Base-by-base conservation (phyloP, 2,113 vertebrate species). In the Eolophus roseicapilla region DNA sequence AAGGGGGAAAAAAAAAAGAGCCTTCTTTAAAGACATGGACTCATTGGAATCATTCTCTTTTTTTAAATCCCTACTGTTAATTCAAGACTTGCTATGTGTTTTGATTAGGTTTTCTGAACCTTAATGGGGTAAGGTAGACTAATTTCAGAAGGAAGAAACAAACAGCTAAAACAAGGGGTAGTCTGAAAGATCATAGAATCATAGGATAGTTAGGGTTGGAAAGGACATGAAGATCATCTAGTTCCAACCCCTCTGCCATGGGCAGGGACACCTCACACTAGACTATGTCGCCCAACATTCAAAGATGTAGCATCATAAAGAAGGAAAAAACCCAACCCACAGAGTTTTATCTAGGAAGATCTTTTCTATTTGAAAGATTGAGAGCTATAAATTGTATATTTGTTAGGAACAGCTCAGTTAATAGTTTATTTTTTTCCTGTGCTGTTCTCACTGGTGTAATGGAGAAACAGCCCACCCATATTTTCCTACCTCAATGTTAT, bases 1-100 rank as follows among this genome's bases (percentile, higher is more conserved):
- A 27, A 9, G 9, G 3, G 0, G 4, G 2, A 21, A 7, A 9
- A 12, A 7, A 2, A 8, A 27, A 63, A 65, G 68, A 41, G 0
- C 3, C 3, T 44, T 1, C 23, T 88, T 79, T 79, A 46, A 76
- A 73, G 29, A 78, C 62, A 46, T 63, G 3, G 15, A 41, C 10
- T 47, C 2, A 25, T 60, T 44, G 8, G 17, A 49, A 10, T 47
- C 2, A 25, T 50, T 57, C 5, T 52, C 5, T 52, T 11, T 24
- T 77, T 57, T 69, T 62, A 77, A 57, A 74, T 3, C 4, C 12
- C 12, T 44, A 25, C 35, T 67, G 9, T 41, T 67, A 63, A 7
- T 27, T 82, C 24, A 75, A 33, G 9, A 62, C 16, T 70, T 74
- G 7, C 5, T 69, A 5, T 29, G 6, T 73, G 10, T 2, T 78